These are phyloP conservation scores for Limenitis camilla DNA, from an alignment of 2,888 invertebrate species.

Conservation along the genomic window DNA sequence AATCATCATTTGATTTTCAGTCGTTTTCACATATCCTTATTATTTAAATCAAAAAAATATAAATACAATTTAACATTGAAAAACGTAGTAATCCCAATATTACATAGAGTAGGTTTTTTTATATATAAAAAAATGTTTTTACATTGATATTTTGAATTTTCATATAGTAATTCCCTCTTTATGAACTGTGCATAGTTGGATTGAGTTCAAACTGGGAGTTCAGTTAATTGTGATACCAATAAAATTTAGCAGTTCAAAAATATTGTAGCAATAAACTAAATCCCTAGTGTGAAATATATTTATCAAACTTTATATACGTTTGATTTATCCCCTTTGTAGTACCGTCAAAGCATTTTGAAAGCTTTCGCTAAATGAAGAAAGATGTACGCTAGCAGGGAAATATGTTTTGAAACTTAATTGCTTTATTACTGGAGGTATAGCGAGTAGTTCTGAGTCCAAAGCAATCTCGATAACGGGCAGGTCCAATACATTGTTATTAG, in stretches of 20 bases:
- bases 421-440: constrained; percentile 23
- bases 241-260: constrained; percentile 17
- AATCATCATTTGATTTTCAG: no score
- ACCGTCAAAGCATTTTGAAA: constrained; percentile 16
- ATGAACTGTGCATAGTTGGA: constrained; percentile 9
- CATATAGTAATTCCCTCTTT: constrained; percentile 12
- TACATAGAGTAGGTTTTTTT: no score
- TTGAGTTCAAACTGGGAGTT: constrained; percentile 20
- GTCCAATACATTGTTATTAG: constrained; percentile 34
- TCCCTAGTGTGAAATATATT: constrained; percentile 20
- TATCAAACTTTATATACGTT: constrained; percentile 19
- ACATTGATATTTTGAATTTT: constrained; percentile 1
- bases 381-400: constrained; percentile 6
- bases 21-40: no score
- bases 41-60: no score
- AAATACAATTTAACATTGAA: no score
- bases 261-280: constrained; percentile 18
- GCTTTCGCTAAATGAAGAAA: constrained; percentile 17
- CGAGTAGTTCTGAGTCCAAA: constrained; percentile 23
- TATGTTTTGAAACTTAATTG: constrained; percentile 22
- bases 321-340: constrained; percentile 19
- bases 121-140: no score
- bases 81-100: no score
- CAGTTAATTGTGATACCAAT: constrained; percentile 11
- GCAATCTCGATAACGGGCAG: constrained; percentile 23